Evolutionary conservation across 1,140 invertebrate species (phyloP), one percentile per base, ranked within the genome.

Genomic region (Drosophila sechellia): DNA sequence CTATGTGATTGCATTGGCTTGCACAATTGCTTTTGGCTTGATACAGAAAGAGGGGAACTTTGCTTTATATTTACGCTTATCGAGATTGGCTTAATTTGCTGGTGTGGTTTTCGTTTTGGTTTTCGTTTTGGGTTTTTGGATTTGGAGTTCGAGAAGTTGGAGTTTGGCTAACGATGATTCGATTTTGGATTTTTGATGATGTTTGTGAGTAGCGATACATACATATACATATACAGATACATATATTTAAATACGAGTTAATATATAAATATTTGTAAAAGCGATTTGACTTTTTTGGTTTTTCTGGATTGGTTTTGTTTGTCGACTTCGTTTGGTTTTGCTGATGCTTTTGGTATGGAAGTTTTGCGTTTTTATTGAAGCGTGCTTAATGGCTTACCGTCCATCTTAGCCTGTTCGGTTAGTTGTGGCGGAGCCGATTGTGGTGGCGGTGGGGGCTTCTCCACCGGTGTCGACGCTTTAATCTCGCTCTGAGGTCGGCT

Each of bases 401-500:
- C 87, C 87, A 83, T 91, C 90, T 91, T 90, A 81, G 90, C 86
- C 92, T 93, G 93, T 72, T 94, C 94, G 66, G 93, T 93, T 79
- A 95, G 92, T 87, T 95, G 94, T 60, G 95, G 94, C 43, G 95
- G 94, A 73, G 94, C 95, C 57, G 95, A 95, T 80, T 95, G 94
- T 58, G 95, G 94, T 55, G 94, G 94, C 57, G 94, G 94, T 55
- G 94, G 94, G 75, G 93, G 93, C 65, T 94, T 92, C 73, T 95
- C 94, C 46, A 94, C 93, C 59, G 94, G 94, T 68, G 94, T 95
- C 93, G 95, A 95, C 54, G 94, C 95, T 85, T 95, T 95, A 42
- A 95, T 94, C 93, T 96, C 95, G 89, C 95, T 95, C 89, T 95
- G 95, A 58, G 95, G 95, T 92, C 95, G 93, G 72, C 93, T 94